Percentiles rank a stretch among this genome's conserved stretches.
Conservation (phyloP, 64 coral and sea anemone genomes). For the Trachythela sp. region DNA sequence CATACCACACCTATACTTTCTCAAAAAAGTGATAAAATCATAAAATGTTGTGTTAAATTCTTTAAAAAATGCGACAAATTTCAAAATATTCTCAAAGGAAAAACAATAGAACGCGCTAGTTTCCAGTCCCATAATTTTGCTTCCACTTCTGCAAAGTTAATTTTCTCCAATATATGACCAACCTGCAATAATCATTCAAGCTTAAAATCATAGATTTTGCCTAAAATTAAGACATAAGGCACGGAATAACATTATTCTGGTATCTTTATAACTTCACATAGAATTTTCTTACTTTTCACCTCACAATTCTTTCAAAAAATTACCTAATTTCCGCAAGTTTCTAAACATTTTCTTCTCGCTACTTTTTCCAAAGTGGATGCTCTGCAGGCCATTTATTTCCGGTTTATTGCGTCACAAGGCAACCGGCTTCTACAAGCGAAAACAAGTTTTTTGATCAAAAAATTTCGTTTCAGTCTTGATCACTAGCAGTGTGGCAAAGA, state of each 20-base stretch:
- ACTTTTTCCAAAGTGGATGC: not conserved
- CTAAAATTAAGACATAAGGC: not conserved
- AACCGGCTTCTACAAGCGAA: slow-evolving; percentile 6
- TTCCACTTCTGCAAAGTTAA: too few species aligned
- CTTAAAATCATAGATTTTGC: not conserved
- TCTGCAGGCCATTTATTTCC: not conserved
- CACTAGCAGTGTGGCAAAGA: not conserved
- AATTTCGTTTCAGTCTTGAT: not conserved
- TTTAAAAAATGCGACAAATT: not conserved
- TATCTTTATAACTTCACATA: not conserved
- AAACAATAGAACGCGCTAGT: too few species aligned
- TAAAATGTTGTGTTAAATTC: not conserved
- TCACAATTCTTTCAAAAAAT: not conserved
- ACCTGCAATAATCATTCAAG: too few species aligned
- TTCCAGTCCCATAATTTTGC: too few species aligned
- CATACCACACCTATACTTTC: not conserved
- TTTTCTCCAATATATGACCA: too few species aligned
- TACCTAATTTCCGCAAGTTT: too few species aligned
- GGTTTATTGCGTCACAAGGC: slow-evolving; percentile 25
- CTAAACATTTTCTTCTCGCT: not conserved
- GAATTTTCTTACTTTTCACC: not conserved
- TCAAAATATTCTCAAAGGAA: too few species aligned
- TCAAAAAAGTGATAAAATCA: too few species aligned
- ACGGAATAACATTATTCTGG: not conserved
- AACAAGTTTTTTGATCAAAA: slow-evolving; percentile 19